Base-by-base conservation (phyloP, 2,113 vertebrate genomes). In the Gambusia holbrooki region DNA sequence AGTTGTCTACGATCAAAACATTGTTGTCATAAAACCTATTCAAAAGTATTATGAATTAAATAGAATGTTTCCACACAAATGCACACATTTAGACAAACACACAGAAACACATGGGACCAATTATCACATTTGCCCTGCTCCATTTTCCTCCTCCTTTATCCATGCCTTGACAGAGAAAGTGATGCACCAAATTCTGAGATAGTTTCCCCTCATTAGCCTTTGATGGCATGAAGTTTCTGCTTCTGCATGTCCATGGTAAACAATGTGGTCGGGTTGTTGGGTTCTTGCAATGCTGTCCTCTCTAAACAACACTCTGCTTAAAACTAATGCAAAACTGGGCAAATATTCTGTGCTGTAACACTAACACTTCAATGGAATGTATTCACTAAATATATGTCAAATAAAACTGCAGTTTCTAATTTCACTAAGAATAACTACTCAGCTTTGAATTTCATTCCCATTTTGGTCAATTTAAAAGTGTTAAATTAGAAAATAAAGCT, bases 31-130 rank as follows among this genome's bases (percentile, higher is more conserved):
- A 19, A 48, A 48, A 48, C 5, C 17, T 48, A 17, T 48, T 17
- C 4, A 48, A 48, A 42, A 48, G 19, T 48, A 48, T 48, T 48
- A 48, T 48, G 45, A 83, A 87, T 69, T 29, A 63, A 78, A 42
- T 27, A 17, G 35, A 17, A 6, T 12, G 35, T 66, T 42, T 40
- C 25, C 72, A 87, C 73, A 85, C 58, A 84, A 69, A 84, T 68
- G 74, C 63, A 74, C 10, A 69, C 45, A 37, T 28, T 25, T 27
- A 62, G 19, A 48, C 51, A 72, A 81, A 48, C 45, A 48, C 45
- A 48, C 14, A 48, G 45, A 79, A 78, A 51, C 92, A 89, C 95
- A 5, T 12, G 95, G 95, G 95, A 96, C 95, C 96, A 97, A 97
- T 97, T 97, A 97, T 83, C 84, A 87, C 82, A 32, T 51, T 69